Evolutionary conservation across 1,140 invertebrate genomes (phyloP).

Genomic region (Lepidurus apus): DNA sequence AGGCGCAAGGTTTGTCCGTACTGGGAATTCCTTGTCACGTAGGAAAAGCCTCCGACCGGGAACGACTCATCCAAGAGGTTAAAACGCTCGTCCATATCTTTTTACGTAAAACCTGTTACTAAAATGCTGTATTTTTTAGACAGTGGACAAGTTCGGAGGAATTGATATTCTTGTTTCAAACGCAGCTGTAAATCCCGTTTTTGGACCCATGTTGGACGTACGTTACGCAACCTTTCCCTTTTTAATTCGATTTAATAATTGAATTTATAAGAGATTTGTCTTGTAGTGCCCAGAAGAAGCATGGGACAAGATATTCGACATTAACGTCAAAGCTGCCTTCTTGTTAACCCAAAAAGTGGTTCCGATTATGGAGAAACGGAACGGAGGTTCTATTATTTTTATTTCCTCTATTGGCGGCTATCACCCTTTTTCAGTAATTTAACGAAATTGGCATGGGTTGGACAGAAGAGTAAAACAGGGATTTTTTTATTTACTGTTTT

Average conservation of each 20-base stretch:
- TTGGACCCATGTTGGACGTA: slow-evolving; percentile 73
- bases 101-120: slow-evolving; percentile 29
- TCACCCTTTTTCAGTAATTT: slow-evolving; percentile 65
- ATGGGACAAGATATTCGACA: slow-evolving; percentile 95
- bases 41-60: slow-evolving; percentile 66
- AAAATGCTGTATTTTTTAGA: slow-evolving; percentile 52
- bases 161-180: slow-evolving; percentile 94
- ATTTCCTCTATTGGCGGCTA: slow-evolving; percentile 85
- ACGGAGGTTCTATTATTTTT: slow-evolving; percentile 77
- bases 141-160: slow-evolving; percentile 77
- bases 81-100: slow-evolving; percentile 34
- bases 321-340: slow-evolving; percentile 88
- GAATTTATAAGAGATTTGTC: slow-evolving; percentile 11
- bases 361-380: slow-evolving; percentile 70
- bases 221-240: slow-evolving; percentile 41
- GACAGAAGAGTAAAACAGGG: too few species aligned
- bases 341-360: slow-evolving; percentile 80
- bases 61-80: slow-evolving; percentile 65
- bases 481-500: not conserved
- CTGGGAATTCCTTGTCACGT: slow-evolving; percentile 82
- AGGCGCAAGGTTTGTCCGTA: slow-evolving; percentile 59
- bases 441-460: not conserved
- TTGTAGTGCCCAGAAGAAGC: slow-evolving; percentile 68
- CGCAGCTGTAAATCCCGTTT: slow-evolving; percentile 82
- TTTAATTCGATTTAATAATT: not conserved